These are phyloP conservation scores for Urocolius indicus DNA, from an alignment of 2,113 vertebrate genomes.

Conservation along the genomic window DNA sequence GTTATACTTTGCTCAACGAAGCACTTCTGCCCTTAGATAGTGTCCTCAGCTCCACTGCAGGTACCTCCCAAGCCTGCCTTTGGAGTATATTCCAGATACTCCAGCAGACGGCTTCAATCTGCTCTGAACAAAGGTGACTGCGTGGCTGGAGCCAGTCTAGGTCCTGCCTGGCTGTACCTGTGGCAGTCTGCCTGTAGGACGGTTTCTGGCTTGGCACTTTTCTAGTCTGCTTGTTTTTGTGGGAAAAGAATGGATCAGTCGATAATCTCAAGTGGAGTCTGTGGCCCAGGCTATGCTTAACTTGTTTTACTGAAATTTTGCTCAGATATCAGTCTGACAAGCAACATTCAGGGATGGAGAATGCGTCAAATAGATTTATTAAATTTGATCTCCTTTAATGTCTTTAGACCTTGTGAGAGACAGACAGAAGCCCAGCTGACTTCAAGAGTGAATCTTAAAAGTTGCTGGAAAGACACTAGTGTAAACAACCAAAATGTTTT, in stretches of 20 bases:
- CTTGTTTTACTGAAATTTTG: not conserved
- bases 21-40: not conserved
- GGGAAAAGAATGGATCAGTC: not conserved
- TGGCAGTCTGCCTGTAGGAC: not conserved
- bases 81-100: not conserved
- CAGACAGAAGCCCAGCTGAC: not conserved
- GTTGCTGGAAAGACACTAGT: not conserved
- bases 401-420: not conserved
- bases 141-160: not conserved
- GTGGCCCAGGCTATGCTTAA: not conserved
- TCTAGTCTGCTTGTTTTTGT: not conserved
- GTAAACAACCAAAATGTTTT: not conserved
- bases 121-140: not conserved
- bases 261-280: not conserved
- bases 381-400: not conserved
- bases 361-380: not conserved
- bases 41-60: not conserved
- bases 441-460: not conserved
- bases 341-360: not conserved
- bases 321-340: not conserved
- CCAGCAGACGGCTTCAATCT: not conserved
- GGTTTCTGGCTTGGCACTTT: not conserved
- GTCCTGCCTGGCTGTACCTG: not conserved
- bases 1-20: not conserved
- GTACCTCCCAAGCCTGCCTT: not conserved